Base-by-base conservation (phyloP, 2,888 invertebrate genomes). In the Idaea aversata region DNA sequence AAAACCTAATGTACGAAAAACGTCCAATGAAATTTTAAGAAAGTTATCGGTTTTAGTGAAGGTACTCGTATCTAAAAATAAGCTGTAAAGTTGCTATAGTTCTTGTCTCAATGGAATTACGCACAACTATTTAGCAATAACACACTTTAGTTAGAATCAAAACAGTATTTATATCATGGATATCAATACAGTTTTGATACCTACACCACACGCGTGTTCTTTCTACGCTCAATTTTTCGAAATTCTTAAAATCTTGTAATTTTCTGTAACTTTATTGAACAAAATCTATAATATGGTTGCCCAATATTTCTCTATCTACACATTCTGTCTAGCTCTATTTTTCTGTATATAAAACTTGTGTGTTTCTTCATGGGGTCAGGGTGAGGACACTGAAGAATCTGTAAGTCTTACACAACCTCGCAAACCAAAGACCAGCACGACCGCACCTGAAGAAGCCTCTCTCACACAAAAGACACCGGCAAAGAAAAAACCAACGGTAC, bases 401-500 rank as follows among this genome's bases (percentile, higher is more conserved):
- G 85, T 93, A 80, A 93, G 84, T 79, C 83, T 93, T 75, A 85
- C 87, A 78, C 90, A 91, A 77, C 93, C 93, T 73, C 87, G 87
- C 76, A 47, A 47, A 47, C 88, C 87, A 84, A 93, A 92, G 84
- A 92, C 90, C 75, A 91, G 90, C 86, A 91, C 92, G 67, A 91
- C 91, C 68, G 90, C 92, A 72, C 93, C 92, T 64, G 93, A 91
- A 84, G 93, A 93, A 76, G 93, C 91, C 75, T 84, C 91, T 72
- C 90, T 93, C 71, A 91, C 91, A 76, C 91, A 92, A 90, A 93
- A 92, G 83, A 92, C 91, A 79, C 91, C 91, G 72, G 81, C 90
- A 78, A 89, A 90, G 90, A 93, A 91, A 90, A 92, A 90, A 71
- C 87, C 79, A 65, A 91, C 91, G 93, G 93, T 93, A 93, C 77